Evolutionary conservation across 2,888 invertebrate genomes (phyloP).

Genomic region (Drosophila stalkeri): DNA sequence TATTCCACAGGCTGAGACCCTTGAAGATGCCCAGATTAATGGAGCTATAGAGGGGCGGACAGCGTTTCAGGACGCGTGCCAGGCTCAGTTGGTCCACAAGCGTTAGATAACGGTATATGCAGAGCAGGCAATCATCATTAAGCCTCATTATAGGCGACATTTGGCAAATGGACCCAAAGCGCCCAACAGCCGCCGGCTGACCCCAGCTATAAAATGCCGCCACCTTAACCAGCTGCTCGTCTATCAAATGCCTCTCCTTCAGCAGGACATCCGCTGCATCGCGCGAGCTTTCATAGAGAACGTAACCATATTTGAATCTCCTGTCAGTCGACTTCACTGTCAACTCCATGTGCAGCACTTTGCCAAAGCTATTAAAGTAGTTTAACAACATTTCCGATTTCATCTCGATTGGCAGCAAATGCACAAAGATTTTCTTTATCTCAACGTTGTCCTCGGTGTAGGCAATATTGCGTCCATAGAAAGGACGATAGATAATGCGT

Average conservation of each 20-base stretch:
- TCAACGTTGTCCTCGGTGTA: conserved; percentile 11
- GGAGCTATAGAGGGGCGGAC: conserved; percentile 9
- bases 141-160: conserved; percentile 4
- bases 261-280: conserved; percentile 14
- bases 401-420: not conserved
- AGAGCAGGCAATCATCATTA: conserved; percentile 18
- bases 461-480: conserved; percentile 3
- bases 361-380: conserved; percentile 6
- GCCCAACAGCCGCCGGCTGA: conserved; percentile 4
- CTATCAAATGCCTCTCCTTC: not conserved
- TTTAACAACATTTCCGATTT: not conserved
- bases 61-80: conserved; percentile 2
- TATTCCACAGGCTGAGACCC: not conserved
- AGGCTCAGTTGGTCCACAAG: conserved; percentile 5
- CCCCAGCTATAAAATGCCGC: conserved; percentile 14
- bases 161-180: conserved; percentile 1
- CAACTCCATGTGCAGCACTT: conserved; percentile 1
- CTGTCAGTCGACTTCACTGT: not conserved
- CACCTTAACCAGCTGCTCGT: not conserved
- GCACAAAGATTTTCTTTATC: conserved; percentile 2
- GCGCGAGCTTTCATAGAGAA: conserved; percentile 1
- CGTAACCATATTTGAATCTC: not conserved
- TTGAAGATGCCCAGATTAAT: conserved; percentile 7
- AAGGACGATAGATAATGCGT: not conserved
- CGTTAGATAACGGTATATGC: conserved; percentile 9